Evolutionary conservation across 1,140 invertebrate genomes (phyloP), one percentile per base, ranked within the genome.

Genomic region (Pseudomyrmex dendroicus): DNA sequence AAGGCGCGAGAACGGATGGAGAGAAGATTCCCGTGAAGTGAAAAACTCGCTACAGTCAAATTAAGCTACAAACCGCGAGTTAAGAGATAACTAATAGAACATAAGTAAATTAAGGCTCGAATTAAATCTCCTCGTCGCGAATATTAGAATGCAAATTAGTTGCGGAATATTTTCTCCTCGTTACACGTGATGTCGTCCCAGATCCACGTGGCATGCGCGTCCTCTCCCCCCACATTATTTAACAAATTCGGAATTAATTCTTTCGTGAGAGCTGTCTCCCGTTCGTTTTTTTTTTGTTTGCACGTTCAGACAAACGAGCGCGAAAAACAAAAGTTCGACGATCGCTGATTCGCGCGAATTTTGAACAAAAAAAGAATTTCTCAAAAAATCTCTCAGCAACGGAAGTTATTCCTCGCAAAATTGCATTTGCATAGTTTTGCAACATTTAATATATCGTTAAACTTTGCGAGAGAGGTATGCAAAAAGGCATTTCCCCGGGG

Each of bases 91-190:
- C 22, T 72, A 72, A 59, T 72, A 20, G 44, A 12, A 72, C 15
- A 12, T 48, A 48, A 80, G 22, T 59, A 52, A 80, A 72, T 80
- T 80, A 72, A 72, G 54, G 4, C 2, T 17, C 44, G 63, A 62
- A 76, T 76, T 59, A 64, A 50, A 66, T 76, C 64, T 54, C 5
- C 5, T 54, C 61, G 61, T 15, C 61, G 22, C n/a, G 22, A 22
- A 72, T 61, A 80, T 80, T 61, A 80, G 7, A 61, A 80, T 72
- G 76, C 66, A 80, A 80, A 80, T 80, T 80, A 72, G 20, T 59
- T 59, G 66, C 44, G 54, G 54, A 59, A 80, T 80, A 77, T 68
- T 78, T 78, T 68, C 54, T 50, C 64, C 20, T 57, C 20, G 76
- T 77, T 77, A 67, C 2, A 25, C 20, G 44, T 20, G 10, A 48